These are phyloP conservation scores for Microtus ochrogaster DNA, from an alignment of 2,113 vertebrate genomes.

Conservation along the genomic window DNA sequence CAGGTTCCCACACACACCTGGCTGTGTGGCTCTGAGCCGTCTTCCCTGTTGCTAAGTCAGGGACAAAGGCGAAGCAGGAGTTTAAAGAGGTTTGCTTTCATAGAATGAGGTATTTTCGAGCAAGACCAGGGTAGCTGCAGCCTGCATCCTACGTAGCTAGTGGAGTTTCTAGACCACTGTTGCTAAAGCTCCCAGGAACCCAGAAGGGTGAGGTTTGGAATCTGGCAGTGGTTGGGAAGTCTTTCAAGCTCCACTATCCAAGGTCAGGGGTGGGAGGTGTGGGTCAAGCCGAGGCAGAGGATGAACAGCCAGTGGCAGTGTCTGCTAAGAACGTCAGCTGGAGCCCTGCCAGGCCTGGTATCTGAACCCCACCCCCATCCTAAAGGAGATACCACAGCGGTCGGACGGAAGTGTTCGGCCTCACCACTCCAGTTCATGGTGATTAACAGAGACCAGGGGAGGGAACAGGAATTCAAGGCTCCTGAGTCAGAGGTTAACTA, in stretches of 20 bases:
- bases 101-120: background rate
- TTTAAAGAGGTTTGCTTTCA: conserved; percentile 15
- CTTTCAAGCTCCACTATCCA: background rate
- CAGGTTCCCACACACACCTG: background rate
- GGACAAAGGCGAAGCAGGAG: background rate
- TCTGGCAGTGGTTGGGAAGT: background rate
- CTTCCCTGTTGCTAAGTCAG: background rate
- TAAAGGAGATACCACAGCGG: conserved; percentile 16
- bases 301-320: background rate
- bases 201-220: background rate
- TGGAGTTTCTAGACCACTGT: background rate
- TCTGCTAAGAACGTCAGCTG: background rate
- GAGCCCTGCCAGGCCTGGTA: background rate
- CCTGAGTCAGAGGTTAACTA: conserved; percentile 71
- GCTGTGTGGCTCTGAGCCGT: background rate
- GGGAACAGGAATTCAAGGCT: conserved; percentile 60
- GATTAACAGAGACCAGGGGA: conserved; percentile 70
- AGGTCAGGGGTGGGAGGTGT: background rate
- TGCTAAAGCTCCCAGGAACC: background rate
- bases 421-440: background rate
- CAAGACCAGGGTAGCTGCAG: background rate
- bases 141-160: background rate
- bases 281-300: background rate
- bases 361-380: conserved; percentile 40
- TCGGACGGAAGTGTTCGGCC: background rate